Percentiles rank a stretch among this genome's conserved stretches.
Conservation (phyloP, 2,797 vertebrate genomes). For the Poeciliopsis gracilis region DNA sequence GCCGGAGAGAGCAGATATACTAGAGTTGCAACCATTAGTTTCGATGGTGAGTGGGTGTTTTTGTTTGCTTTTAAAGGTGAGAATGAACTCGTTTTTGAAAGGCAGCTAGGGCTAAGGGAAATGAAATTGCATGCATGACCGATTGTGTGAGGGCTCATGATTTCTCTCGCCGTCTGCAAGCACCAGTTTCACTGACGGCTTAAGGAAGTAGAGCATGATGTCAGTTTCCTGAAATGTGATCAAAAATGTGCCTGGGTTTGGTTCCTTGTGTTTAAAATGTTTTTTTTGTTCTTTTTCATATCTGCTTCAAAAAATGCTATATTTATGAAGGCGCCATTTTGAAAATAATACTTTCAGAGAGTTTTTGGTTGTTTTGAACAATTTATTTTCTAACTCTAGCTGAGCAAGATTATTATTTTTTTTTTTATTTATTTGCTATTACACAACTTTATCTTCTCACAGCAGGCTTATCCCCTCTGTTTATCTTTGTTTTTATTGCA, state of each 20-base stretch:
- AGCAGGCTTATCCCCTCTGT: constrained; percentile 18
- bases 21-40: constrained; percentile 98
- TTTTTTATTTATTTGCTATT: constrained; percentile 9
- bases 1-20: constrained; percentile 97
- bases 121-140: not conserved
- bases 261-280: not conserved
- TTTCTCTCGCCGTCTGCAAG: not conserved
- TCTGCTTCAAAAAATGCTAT: not conserved
- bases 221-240: constrained; percentile 8
- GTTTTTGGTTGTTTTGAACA: not conserved
- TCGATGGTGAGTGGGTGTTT: constrained; percentile 90
- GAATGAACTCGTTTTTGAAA: not conserved
- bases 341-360: not conserved
- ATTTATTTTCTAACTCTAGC: not conserved
- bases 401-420: not conserved
- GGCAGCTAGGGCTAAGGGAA: not conserved
- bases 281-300: not conserved
- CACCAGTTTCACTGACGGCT: not conserved
- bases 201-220: not conserved
- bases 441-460: constrained; percentile 31
- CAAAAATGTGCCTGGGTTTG: not conserved
- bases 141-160: not conserved
- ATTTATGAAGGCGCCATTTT: not conserved
- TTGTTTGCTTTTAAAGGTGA: not conserved
- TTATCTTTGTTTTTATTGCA: constrained; percentile 63